Percentiles rank a stretch among this genome's conserved stretches.
Evolutionary conservation across 2,888 invertebrate genomes (phyloP).

Genomic region (Trachelus iudaicus): DNA sequence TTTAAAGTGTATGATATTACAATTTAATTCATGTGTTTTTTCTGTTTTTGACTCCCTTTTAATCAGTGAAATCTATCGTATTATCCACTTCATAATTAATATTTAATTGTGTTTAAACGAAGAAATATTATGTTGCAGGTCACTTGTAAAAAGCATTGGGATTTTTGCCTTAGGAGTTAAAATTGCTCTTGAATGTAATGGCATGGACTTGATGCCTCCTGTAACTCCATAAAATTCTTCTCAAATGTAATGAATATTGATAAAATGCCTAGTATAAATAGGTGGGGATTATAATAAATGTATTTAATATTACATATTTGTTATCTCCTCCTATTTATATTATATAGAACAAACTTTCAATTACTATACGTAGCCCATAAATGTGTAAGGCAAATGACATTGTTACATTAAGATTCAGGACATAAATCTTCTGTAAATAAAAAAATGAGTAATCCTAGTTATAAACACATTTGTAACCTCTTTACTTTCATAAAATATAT

Average conservation of each 20-base stretch:
- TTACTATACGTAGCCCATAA: neutral
- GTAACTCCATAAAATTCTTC: conserved; percentile 36
- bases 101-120: conserved; percentile 26
- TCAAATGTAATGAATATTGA: neutral
- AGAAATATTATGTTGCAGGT: conserved; percentile 70
- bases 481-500: neutral
- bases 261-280: neutral
- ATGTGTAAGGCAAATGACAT: neutral
- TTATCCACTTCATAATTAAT: conserved; percentile 21
- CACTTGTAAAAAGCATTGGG: conserved; percentile 82
- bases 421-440: neutral
- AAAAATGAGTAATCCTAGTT: neutral
- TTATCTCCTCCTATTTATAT: neutral
- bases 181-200: conserved; percentile 82
- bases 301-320: neutral
- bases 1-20: neutral
- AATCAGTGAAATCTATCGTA: neutral
- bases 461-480: neutral
- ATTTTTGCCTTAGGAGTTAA: conserved; percentile 81
- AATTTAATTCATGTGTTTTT: neutral
- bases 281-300: neutral
- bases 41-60: neutral
- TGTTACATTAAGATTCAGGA: neutral
- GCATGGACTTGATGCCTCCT: conserved; percentile 80
- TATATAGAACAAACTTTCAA: neutral